Evolutionary conservation across 2,888 invertebrate species (phyloP), one percentile per base, ranked within the genome.

Genomic region (Tetranychus truncatus): DNA sequence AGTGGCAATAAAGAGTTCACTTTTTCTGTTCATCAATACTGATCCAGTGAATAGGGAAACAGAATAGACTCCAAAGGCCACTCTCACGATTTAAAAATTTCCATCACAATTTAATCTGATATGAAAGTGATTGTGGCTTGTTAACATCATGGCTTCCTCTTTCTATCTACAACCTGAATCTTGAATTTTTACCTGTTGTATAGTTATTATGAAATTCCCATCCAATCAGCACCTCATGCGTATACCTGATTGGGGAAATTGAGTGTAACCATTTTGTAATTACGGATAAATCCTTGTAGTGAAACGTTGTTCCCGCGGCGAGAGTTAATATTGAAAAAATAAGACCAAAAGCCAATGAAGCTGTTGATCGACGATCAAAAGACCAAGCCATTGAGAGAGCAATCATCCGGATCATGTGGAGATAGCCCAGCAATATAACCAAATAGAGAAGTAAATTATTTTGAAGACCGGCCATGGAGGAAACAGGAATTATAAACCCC

Each of bases 401-500:
- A 73, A 83, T 77, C 73, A 81, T 80, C 44, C 83, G 80, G 44
- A 82, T 77, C 20, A 82, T 78, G 77, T 80, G 80, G 44, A 82
- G 75, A 78, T 82, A 83, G n/a, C 82, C 79, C 20, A 83, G 76
- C 80, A 81, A 81, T 78, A 82, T 81, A 11, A 82, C 81, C 76
- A 80, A 77, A 75, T 80, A 80, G 71, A 79, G 78, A 5, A 79
- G 78, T 0, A 78, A 76, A 71, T 79, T 79, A 21, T 75, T 79
- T 65, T 80, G 80, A 7, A 82, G 78, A n/a, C 81, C 81, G 1
- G 81, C 81, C 79, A 83, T 80, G 8, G 81, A 80, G 76, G 82
- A 82, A 71, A 91, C 91, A 20, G 95, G 95, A 76, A 92, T 88
- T 74, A 92, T 82, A 82, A 91, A 94, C 5, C 91, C 90, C 78